Conservation (phyloP, 1,140 invertebrate genomes). For the Belonocnema kinseyi region DNA sequence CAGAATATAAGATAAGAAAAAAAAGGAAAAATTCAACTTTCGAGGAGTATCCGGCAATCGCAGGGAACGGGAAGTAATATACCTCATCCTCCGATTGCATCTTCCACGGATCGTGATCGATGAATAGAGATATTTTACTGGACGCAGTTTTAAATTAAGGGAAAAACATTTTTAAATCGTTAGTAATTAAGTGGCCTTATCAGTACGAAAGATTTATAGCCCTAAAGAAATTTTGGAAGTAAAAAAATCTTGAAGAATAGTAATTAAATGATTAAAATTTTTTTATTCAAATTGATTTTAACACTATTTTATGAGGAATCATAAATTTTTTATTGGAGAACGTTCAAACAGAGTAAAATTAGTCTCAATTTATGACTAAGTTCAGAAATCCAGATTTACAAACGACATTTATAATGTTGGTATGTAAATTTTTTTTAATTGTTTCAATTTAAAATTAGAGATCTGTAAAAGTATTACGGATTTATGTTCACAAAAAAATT, state of each 20-base stretch:
- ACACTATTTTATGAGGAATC: no score
- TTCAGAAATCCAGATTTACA: no score
- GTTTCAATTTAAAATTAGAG: no score
- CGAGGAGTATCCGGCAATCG: background rate
- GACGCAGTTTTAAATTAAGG: slow-evolving; percentile 4
- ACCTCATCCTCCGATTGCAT: slow-evolving; percentile 23
- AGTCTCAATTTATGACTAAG: no score
- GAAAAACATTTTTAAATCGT: background rate
- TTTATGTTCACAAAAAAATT: no score
- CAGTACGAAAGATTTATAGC: background rate
- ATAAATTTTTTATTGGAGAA: no score
- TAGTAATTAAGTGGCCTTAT: background rate
- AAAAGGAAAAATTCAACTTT: slow-evolving; percentile 14
- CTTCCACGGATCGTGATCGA: background rate
- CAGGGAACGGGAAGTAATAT: slow-evolving; percentile 11
- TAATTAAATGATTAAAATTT: no score
- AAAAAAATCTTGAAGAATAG: background rate
- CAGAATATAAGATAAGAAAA: background rate
- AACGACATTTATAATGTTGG: no score
- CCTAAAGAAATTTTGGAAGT: background rate
- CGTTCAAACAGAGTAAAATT: no score
- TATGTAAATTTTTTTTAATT: no score
- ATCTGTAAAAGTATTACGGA: no score
- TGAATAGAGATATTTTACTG: slow-evolving; percentile 23
- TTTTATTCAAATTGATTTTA: no score